Conservation (phyloP, 2,888 invertebrate species). For the Rhamnusium bicolor region DNA sequence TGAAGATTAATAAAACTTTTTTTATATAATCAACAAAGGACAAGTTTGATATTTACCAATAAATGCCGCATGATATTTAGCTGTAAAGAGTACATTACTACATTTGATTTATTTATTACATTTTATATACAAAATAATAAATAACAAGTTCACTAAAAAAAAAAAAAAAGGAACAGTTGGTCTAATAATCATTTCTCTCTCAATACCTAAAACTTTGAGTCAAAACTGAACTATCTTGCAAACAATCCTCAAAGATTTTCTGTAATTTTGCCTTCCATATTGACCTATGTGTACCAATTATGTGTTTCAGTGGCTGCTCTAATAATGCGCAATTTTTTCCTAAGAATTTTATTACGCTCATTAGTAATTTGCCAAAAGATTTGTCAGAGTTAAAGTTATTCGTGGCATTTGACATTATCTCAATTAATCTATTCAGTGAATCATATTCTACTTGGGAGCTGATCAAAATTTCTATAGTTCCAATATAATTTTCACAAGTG, state of each 20-base stretch:
- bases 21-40: too few relatives aligned
- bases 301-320: conserved; percentile 55
- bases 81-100: too few relatives aligned
- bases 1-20: too few relatives aligned
- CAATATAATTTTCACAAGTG: conserved; percentile 45
- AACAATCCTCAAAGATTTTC: conserved; percentile 43
- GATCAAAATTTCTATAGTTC: conserved; percentile 51
- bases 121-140: too few relatives aligned
- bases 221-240: conserved; percentile 48
- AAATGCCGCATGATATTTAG: too few relatives aligned
- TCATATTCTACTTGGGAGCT: conserved; percentile 43
- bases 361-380: conserved; percentile 54
- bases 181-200: neutral
- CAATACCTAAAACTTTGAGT: conserved; percentile 53
- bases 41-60: too few relatives aligned
- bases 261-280: conserved; percentile 58
- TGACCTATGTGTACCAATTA: conserved; percentile 54
- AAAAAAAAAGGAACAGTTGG: too few relatives aligned
- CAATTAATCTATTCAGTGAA: conserved; percentile 48
- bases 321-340: conserved; percentile 45
- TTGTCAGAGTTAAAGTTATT: conserved; percentile 49
- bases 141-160: too few relatives aligned
- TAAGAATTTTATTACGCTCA: conserved; percentile 47
- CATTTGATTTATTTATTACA: too few relatives aligned
- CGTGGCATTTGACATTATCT: conserved; percentile 49